Base-by-base conservation (phyloP, 2,113 vertebrate species). In the Platichthys stellatus region DNA sequence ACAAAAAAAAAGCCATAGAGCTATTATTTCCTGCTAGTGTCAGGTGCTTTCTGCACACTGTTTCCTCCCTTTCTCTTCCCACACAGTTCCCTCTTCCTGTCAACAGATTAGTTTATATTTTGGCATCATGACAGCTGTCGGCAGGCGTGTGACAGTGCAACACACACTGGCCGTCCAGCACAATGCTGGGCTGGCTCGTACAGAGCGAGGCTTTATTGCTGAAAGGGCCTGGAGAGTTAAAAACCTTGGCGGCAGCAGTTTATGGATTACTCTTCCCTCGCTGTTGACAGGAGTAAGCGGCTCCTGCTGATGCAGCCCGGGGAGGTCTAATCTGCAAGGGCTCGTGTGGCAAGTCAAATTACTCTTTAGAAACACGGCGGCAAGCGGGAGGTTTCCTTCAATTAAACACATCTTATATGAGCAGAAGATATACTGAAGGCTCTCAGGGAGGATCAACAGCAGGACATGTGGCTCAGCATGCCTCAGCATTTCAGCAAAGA, bases 201-300 rank as follows among this genome's bases (percentile, higher is more conserved):
- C 11, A 73, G n/a, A 56, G 67, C 20, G 53, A 59, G 64, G 79
- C 67, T 83, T 85, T 78, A 60, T 67, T 63, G 77, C 66, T 69
- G 69, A 85, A 84, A 40, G 85, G 67, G 62, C 76, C 21, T 0
- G 38, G 0, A 31, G 62, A 68, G 79, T 85, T 60, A 69, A 81
- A 90, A 66, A 88, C 54, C 81, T 75, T 75, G 51, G 68, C 24
- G 57, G 13, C 85, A 88, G 89, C 87, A 89, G 54, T 49, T 40
- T 45, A 81, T 83, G 86, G 89, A 89, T 91, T 91, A 91, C 51
- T 31, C 53, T 82, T 67, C 70, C 8, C 51, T 70, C 9, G 72
- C 57, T 78, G 81, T 71, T 84, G 87, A 88, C 87, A 84, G 79
- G 76, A 76, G 80, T 70, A 77, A 63, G 62, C 60, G 18, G 71